These are phyloP conservation scores for Notothenia rossii DNA, from an alignment of 2,113 vertebrate species.

Conservation along the genomic window DNA sequence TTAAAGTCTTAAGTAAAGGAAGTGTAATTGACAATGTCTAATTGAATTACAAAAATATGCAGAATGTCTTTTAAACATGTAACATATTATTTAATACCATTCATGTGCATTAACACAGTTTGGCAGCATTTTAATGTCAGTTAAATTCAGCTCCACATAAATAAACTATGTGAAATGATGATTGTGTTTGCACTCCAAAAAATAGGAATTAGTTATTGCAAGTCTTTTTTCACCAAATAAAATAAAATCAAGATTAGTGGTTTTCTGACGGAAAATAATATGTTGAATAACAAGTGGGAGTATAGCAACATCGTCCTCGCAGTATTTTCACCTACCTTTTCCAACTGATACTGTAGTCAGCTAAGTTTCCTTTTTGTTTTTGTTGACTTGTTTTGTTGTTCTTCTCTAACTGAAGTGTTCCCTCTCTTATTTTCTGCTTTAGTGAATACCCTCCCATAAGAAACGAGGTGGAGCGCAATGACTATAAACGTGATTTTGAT, in stretches of 20 bases:
- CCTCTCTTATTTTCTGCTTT: background rate
- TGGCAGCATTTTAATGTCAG: too few relatives aligned
- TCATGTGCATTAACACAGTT: too few relatives aligned
- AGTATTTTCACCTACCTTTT: too few relatives aligned
- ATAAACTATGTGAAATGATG: background rate
- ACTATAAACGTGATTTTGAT: conserved; percentile 88
- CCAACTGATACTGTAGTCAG: background rate
- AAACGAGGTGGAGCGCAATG: conserved; percentile 77
- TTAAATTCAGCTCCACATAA: too few relatives aligned
- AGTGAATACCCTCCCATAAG: conserved; percentile 85
- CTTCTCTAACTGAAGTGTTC: background rate
- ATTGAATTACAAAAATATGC: background rate
- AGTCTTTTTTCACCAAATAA: background rate
- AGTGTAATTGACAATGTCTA: background rate
- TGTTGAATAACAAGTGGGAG: too few relatives aligned
- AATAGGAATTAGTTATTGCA: background rate
- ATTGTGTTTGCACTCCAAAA: background rate
- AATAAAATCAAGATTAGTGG: background rate
- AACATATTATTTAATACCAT: too few relatives aligned
- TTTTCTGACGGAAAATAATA: background rate
- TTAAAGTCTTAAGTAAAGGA: background rate
- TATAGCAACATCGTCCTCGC: too few relatives aligned
- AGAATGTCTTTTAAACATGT: too few relatives aligned
- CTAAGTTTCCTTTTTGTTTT: background rate
- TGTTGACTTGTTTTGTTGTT: too few relatives aligned